Evolutionary conservation across 2,113 vertebrate species (phyloP).

Genomic region (Chionomys nivalis): DNA sequence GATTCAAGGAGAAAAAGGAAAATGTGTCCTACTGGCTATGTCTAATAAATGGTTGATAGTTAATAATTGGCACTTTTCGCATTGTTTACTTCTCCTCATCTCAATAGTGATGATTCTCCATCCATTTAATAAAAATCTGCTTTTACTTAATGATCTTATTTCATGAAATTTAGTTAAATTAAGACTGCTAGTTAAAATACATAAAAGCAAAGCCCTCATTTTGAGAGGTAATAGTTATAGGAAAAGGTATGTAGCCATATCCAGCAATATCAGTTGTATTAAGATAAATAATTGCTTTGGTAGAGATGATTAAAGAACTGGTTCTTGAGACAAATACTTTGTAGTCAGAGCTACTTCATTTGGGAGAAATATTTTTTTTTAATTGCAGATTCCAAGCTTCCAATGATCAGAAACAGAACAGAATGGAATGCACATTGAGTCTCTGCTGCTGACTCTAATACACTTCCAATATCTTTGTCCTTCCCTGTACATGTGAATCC

Average conservation of each 20-base stretch:
- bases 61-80: not conserved
- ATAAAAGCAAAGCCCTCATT: not conserved
- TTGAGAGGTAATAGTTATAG: not conserved
- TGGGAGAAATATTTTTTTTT: not conserved
- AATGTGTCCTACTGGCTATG: not conserved
- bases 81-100: not conserved
- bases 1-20: not conserved
- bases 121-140: not conserved
- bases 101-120: not conserved
- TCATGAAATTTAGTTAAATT: not conserved
- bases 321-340: not conserved
- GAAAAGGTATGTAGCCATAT: not conserved
- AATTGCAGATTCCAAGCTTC: not conserved
- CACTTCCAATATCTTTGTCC: not conserved
- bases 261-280: not conserved
- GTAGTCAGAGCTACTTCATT: not conserved
- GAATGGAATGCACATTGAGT: not conserved
- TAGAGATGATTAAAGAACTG: not conserved
- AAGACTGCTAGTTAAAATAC: not conserved
- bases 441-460: accelerated
- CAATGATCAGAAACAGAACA: not conserved
- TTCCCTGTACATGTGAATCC: not conserved
- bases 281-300: not conserved
- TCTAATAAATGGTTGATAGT: not conserved
- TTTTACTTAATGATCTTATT: not conserved